Base-by-base conservation (phyloP, 1,140 invertebrate genomes). In the Trichonephila inaurata region DNA sequence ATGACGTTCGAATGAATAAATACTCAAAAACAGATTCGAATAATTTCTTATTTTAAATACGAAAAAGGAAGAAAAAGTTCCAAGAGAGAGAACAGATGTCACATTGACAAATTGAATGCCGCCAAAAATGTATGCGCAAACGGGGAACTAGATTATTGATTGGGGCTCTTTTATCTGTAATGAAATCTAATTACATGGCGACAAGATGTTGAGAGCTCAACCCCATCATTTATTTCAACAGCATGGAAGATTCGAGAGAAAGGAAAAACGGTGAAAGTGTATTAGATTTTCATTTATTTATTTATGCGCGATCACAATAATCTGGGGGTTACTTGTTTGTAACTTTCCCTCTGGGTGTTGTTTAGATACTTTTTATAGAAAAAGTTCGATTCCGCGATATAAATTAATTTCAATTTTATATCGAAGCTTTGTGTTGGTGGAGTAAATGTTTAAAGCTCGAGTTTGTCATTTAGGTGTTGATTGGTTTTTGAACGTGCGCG, bases 131-230 rank as follows among this genome's bases (percentile, higher is more conserved):
- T 85, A n/a, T 85, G 51, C 85, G 85, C 61, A 21, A 60, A 85
- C 66, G 18, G 86, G 60, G 86, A 88, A 44, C 40, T 51, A 18
- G 85, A 72, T 89, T 89, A 72, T 89, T 77, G 88, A 89, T 89
- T 89, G 24, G 19, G 12, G 8, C 40, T 18, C 66, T 89, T 69
- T 89, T 85, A 89, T 62, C 69, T 89, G 64, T 77, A 69, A 72
- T 89, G 88, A 77, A 89, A 89, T 89, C 61, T 89, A 89, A 89
- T 89, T 89, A 89, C 69, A 69, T 16, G 66, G 33, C 88, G 88
- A 89, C 88, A 89, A 89, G 88, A 89, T 89, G 66, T 72, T 77
- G 88, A 44, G 40, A 51, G 62, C 62, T 24, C 40, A 51, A 64
- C 44, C 88, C 40, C 66, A 77, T 72, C 88, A 88, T 89, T 89